Evolutionary conservation across 35 echinoderm and acorn worm genomes (phyloP), one percentile per base, ranked within the genome.

Genomic region (Lytechinus variegatus): DNA sequence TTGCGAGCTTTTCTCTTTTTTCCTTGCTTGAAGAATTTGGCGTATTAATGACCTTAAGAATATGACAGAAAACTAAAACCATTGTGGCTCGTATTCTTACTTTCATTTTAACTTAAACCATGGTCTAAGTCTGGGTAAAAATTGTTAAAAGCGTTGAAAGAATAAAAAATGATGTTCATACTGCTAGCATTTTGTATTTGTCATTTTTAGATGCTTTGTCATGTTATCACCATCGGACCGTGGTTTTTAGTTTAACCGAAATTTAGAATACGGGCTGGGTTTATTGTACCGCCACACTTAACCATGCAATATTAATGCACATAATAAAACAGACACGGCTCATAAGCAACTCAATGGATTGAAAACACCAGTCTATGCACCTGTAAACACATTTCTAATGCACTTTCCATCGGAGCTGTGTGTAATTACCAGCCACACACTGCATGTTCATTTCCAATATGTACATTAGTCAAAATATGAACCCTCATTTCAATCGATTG

Each of bases 321-420:
- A 54, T 90, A 90, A 90, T 90, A 10, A 90, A 90, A 90, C 88
- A 54, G 88, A 52, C 88, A 90, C 88, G 88, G 88, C 88, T 90
- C 88, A 90, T 90, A 33, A 21, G 88, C 24, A 12, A 90, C 88
- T 44, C 88, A 90, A 90, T 33, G 88, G 88, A 6, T 90, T 90
- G 88, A 5, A 21, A 90, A 90, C 29, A 44, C 52, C 88, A 90
- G 52, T 21, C 28, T 44, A 44, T 12, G 88, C 14, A 54, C 14
- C 88, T 90, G 88, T 90, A 44, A 90, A 90, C 88, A 90, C 88
- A 90, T 90, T 33, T 90, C 33, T 90, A 90, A 90, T 90, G 88
- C 88, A 52, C 88, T 90, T 90, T 90, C 88, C 88, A 54, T 52
- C 29, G 52, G 28, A 33, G 28, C 4, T 12, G 13, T 90, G 88